Evolutionary conservation across 2,888 invertebrate genomes (phyloP), one percentile per base, ranked within the genome.

Genomic region (Adineta ricciae): DNA sequence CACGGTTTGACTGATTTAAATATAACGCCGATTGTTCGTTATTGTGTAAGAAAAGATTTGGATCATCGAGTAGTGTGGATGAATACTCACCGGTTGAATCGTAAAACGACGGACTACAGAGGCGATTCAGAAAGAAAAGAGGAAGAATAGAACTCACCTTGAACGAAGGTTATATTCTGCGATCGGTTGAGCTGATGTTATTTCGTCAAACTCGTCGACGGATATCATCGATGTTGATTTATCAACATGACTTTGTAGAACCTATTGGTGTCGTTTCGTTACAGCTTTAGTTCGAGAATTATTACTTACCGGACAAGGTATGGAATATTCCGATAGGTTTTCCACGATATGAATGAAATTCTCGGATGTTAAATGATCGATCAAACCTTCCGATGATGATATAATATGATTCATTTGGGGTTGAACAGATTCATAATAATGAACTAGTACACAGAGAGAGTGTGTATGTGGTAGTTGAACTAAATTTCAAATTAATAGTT

Each of bases 391-490:
- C 1, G 41, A 24, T 78, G 78, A 64, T 16, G 64, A 41, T n/a
- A 78, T 78, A 41, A 78, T 41, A 24, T 3, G 24, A 78, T 78
- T 78, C 78, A 78, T 78, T 38, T 41, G 41, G 3, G 78, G 78
- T 78, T 78, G 78, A 38, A 78, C 78, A 24, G 78, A 78, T 41
- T 78, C 78, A 41, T 78, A 78, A 78, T 78, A 78, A 78, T 78
- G 78, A 78, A 78, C 78, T 78, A n/a, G 41, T 2, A 0, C 19
- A 8, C 8, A 46, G 46, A 46, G 11, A 46, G n/a, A n/a, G n/a
- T n/a, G n/a, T n/a, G n/a, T n/a, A n/a, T n/a, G n/a, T n/a, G n/a
- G n/a, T n/a, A n/a, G n/a, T n/a, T n/a, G n/a, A n/a, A n/a, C n/a
- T 2, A 0, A 38, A 24, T 24, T 73, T 9, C n/a, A n/a, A n/a